Base-by-base conservation (phyloP, 2,888 invertebrate genomes). In the Noctuana brunneofusca region DNA sequence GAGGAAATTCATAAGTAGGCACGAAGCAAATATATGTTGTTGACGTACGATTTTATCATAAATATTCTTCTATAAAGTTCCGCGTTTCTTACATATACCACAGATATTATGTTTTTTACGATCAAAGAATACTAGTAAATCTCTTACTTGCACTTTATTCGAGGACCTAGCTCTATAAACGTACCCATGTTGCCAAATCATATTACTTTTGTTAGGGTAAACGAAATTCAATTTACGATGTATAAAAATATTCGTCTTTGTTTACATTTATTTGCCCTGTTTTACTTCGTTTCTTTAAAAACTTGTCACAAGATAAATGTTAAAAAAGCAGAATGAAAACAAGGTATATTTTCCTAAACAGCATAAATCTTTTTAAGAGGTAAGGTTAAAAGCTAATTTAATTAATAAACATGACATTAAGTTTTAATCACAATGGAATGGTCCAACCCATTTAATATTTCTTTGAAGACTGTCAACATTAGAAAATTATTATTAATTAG, bases 161-260 rank as follows among this genome's bases (percentile, higher is more conserved):
- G 18, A 48, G 59, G 53, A 60, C 53, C 59, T 60, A 46, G 54
- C 54, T 16, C 54, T 54, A 60, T 54, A 60, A 54, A 60, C 46
- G 35, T 60, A 81, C 83, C 80, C 81, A 77, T 84, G 80, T 85
- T 79, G 79, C 72, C 76, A 86, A 86, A 85, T 87, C 85, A 82
- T 78, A 86, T 85, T 86, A 84, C 85, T 80, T 81, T 79, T 43
- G 16, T 43, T 18, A 18, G 43, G 18, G 8, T 8, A 41, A 41
- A 43, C 9, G 18, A 43, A 43, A 43, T 43, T 18, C 43, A 43
- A 43, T 43, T 8, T 18, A 18, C 11, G 11, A 18, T 18, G 5
- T 27, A 16, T 41, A 41, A 41, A 14, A 41, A 16, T 41, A 16
- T 41, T 8, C 16, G 14, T 41, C 2, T 41, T 41, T 41, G 8